Evolutionary conservation across 2,888 invertebrate genomes (phyloP).

Genomic region (Anorthoa munda): DNA sequence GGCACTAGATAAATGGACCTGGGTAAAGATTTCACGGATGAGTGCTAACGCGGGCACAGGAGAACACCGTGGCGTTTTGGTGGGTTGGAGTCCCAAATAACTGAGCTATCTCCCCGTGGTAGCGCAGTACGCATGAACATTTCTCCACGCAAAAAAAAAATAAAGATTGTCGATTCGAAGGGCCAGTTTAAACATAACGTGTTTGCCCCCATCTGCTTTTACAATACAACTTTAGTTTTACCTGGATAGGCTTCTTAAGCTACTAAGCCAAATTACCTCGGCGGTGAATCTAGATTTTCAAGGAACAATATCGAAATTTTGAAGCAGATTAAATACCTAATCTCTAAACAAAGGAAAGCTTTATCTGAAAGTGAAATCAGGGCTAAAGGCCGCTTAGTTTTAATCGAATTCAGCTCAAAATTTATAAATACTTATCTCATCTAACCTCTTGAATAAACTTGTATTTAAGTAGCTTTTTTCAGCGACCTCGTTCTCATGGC

Average conservation of each 20-base stretch:
- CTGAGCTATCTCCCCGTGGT: no score
- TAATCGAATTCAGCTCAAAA: slow-evolving; percentile 33
- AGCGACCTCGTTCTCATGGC: not conserved
- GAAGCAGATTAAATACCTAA: slow-evolving; percentile 3
- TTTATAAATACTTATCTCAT: not conserved
- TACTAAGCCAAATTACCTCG: not conserved
- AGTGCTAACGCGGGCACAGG: no score
- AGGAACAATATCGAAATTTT: slow-evolving; percentile 9
- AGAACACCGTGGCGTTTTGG: no score
- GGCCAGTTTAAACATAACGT: no score
- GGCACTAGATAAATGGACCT: no score
- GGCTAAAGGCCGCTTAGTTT: slow-evolving; percentile 9
- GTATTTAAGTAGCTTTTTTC: not conserved
- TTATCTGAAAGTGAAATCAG: slow-evolving; percentile 36
- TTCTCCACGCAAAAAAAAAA: no score
- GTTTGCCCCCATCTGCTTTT: no score
- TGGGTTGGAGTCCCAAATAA: no score
- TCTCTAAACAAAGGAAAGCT: slow-evolving; percentile 14
- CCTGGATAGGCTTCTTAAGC: not conserved
- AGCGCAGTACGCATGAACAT: no score
- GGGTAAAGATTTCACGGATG: no score
- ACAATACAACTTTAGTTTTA: not conserved
- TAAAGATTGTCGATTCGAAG: no score
- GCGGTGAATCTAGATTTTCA: no score
- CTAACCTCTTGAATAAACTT: not conserved